These are phyloP conservation scores for Enoplosus armatus DNA, from an alignment of 2,797 vertebrate species.

Conservation along the genomic window DNA sequence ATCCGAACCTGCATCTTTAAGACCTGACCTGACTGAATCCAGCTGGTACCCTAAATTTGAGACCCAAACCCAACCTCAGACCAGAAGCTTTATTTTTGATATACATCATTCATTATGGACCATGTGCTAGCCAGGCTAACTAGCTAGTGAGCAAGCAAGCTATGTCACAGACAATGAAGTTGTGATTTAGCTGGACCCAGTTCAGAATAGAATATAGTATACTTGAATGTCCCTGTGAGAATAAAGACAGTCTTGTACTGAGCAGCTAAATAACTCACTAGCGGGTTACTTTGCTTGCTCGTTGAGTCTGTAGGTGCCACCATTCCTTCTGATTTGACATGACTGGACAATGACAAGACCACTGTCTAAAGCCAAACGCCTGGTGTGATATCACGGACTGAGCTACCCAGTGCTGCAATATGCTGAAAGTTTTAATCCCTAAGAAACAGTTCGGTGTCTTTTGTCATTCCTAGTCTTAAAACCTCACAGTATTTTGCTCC, in stretches of 20 bases:
- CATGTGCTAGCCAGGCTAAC: no score
- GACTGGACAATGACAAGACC: not conserved
- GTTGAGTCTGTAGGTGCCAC: not conserved
- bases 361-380: not conserved
- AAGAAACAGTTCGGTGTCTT: no score
- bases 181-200: not conserved
- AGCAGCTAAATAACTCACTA: not conserved
- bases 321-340: not conserved
- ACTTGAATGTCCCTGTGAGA: not conserved
- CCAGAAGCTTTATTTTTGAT: not conserved
- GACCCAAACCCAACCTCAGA: not conserved
- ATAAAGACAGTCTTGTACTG: not conserved
- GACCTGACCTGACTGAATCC: not conserved
- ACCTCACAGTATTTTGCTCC: not conserved
- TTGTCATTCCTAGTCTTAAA: not conserved
- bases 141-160: no score
- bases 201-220: not conserved
- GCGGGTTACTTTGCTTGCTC: not conserved
- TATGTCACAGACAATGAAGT: not conserved
- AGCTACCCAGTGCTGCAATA: no score
- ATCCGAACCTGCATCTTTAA: no score
- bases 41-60: not conserved
- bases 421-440: no score
- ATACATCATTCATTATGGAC: no score
- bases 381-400: not conserved